phyloP scores from a whole-genome alignment of 1,140 invertebrate species.

The Caenorhabditis inopinata region DNA sequence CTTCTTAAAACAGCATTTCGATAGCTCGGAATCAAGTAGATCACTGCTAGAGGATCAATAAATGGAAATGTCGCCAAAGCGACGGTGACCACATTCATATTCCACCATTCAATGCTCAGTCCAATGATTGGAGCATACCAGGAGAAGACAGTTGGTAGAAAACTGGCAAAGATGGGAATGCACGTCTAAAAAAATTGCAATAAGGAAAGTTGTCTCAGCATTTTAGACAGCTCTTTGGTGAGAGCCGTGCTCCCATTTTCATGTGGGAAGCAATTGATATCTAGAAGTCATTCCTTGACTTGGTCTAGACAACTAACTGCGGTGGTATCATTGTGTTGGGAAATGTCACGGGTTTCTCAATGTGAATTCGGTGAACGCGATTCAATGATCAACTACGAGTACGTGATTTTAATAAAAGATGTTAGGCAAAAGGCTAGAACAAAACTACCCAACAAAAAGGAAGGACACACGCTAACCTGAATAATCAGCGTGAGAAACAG shows the following conservation, averaged over 20 bases:
- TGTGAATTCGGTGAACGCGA: too few relatives aligned
- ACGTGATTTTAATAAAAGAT: too few relatives aligned
- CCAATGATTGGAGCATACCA: conserved; percentile 2
- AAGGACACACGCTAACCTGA: too few relatives aligned
- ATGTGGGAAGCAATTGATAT: too few relatives aligned
- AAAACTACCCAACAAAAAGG: too few relatives aligned
- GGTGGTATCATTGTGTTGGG: too few relatives aligned
- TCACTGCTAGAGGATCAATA: neutral
- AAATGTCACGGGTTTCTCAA: too few relatives aligned
- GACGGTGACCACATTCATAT: neutral
- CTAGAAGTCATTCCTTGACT: too few relatives aligned
- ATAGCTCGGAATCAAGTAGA: neutral
- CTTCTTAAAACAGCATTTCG: neutral
- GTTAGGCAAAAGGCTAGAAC: too few relatives aligned
- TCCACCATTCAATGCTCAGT: neutral
- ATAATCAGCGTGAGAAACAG: neutral
- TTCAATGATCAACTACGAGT: too few relatives aligned
- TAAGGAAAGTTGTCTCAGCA: neutral
- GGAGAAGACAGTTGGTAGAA: neutral
- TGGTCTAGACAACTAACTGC: too few relatives aligned
- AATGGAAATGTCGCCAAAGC: neutral
- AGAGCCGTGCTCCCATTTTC: too few relatives aligned
- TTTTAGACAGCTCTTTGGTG: neutral
- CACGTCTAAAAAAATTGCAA: neutral
- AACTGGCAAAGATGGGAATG: neutral